phyloP scores from a whole-genome alignment of 2,888 invertebrate species.

The Hemaris fuciformis region DNA sequence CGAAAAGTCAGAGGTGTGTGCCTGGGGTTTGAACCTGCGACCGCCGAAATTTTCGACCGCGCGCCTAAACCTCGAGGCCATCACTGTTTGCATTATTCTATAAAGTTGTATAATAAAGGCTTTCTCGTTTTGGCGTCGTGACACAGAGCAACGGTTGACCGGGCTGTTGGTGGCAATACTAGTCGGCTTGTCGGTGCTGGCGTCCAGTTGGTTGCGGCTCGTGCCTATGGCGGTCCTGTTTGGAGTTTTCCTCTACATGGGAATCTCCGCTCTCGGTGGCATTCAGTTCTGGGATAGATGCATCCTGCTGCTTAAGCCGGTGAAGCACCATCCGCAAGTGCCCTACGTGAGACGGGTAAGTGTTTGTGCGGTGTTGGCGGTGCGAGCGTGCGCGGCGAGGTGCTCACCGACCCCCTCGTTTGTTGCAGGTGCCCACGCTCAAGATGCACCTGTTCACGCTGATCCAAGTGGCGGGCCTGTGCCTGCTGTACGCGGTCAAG shows the following conservation, averaged over 20 bases:
- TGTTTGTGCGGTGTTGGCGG: background rate
- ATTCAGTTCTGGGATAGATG: constrained; percentile 96
- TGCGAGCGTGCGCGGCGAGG: background rate
- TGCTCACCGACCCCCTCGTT: background rate
- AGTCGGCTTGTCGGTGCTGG: constrained; percentile 91
- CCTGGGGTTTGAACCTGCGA: too few relatives aligned
- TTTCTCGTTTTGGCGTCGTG: too few relatives aligned
- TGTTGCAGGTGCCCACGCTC: constrained; percentile 88
- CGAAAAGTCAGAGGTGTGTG: too few relatives aligned
- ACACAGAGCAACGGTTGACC: constrained; percentile 91
- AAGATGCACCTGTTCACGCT: constrained; percentile 96
- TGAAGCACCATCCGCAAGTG: constrained; percentile 96
- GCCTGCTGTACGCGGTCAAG: constrained; percentile 92
- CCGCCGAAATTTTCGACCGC: too few relatives aligned
- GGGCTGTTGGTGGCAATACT: constrained; percentile 89
- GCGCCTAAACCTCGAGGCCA: too few relatives aligned
- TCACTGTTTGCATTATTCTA: too few relatives aligned
- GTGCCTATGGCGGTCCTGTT: constrained; percentile 98
- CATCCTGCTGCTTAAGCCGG: constrained; percentile 94
- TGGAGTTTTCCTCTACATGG: constrained; percentile 98
- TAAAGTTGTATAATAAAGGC: too few relatives aligned
- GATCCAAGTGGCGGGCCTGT: constrained; percentile 90
- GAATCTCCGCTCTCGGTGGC: constrained; percentile 95
- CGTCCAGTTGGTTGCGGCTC: constrained; percentile 88
- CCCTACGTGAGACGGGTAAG: constrained; percentile 93